Percentiles rank a stretch among this genome's conserved stretches.
Evolutionary conservation across 2,797 vertebrate species (phyloP).

Genomic region (Erethizon dorsatum): DNA sequence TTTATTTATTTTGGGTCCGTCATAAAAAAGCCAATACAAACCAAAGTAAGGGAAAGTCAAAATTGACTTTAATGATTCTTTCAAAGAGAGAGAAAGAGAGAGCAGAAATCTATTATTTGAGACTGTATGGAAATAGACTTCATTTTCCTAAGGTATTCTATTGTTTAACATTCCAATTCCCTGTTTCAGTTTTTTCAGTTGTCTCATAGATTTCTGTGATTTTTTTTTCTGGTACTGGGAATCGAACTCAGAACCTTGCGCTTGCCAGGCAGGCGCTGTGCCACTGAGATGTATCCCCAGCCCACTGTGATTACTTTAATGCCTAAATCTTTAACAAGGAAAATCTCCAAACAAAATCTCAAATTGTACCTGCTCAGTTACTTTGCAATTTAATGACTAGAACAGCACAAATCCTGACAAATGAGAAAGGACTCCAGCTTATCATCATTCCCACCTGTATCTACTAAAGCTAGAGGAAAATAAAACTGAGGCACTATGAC

Average conservation of each 20-base stretch:
- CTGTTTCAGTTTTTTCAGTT: not conserved
- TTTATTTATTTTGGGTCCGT: constrained; percentile 43
- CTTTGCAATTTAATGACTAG: constrained; percentile 54
- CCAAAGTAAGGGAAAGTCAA: not conserved
- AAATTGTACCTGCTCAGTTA: constrained; percentile 59
- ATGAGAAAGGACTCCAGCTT: constrained; percentile 50
- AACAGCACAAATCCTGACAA: constrained; percentile 20
- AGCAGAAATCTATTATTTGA: not conserved
- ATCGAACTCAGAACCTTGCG: too few species aligned
- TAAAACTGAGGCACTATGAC: not conserved
- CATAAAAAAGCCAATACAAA: constrained; percentile 19
- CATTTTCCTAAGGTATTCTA: not conserved
- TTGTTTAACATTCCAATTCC: not conserved
- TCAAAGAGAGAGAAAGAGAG: not conserved
- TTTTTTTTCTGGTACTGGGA: too few species aligned
- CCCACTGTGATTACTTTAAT: constrained; percentile 8
- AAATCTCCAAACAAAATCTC: constrained; percentile 58
- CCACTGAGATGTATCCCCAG: too few species aligned
- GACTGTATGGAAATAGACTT: not conserved
- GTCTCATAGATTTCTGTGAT: not conserved
- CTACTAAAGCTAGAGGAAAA: constrained; percentile 12
- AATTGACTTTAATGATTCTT: constrained; percentile 7
- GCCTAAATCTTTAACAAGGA: constrained; percentile 26
- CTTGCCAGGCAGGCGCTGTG: too few species aligned
- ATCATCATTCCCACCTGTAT: not conserved